phyloP scores from a whole-genome alignment of 1,140 invertebrate genomes.

The Antheraea pernyi region DNA sequence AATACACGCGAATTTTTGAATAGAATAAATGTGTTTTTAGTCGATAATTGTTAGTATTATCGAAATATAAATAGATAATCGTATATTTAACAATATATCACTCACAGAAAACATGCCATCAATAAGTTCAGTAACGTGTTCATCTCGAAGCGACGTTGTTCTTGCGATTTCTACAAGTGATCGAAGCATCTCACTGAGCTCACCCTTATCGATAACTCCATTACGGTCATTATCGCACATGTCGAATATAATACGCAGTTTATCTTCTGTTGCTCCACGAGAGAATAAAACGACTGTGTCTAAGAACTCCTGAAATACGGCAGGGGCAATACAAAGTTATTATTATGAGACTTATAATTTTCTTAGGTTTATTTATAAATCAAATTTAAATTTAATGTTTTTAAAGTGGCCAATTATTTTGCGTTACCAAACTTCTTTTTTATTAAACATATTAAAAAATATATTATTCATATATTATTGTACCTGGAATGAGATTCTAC shows the following conservation, averaged over 20 bases:
- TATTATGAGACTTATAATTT: too few relatives aligned
- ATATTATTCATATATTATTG: neutral
- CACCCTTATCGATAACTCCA: slow-evolving; percentile 96
- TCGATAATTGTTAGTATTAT: too few relatives aligned
- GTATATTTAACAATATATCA: slow-evolving; percentile 14
- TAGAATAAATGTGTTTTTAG: too few relatives aligned
- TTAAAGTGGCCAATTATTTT: too few relatives aligned
- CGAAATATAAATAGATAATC: neutral
- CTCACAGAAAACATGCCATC: slow-evolving; percentile 94
- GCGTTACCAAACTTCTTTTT: too few relatives aligned
- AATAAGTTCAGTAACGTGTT: slow-evolving; percentile 94
- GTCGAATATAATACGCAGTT: slow-evolving; percentile 97
- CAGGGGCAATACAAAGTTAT: too few relatives aligned
- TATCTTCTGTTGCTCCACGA: slow-evolving; percentile 96
- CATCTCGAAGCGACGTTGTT: slow-evolving; percentile 93
- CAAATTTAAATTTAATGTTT: too few relatives aligned
- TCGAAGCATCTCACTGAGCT: slow-evolving; percentile 95
- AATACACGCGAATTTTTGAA: too few relatives aligned
- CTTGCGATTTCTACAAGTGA: slow-evolving; percentile 97
- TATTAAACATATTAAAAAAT: too few relatives aligned
- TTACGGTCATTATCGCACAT: slow-evolving; percentile 99
- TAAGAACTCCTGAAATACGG: slow-evolving; percentile 89
- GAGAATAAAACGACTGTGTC: slow-evolving; percentile 96
- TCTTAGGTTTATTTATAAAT: too few relatives aligned
- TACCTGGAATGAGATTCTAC: slow-evolving; percentile 96